Evolutionary conservation across 2,888 invertebrate genomes (phyloP), one percentile per base, ranked within the genome.

Genomic region (Limnephilus lunatus): DNA sequence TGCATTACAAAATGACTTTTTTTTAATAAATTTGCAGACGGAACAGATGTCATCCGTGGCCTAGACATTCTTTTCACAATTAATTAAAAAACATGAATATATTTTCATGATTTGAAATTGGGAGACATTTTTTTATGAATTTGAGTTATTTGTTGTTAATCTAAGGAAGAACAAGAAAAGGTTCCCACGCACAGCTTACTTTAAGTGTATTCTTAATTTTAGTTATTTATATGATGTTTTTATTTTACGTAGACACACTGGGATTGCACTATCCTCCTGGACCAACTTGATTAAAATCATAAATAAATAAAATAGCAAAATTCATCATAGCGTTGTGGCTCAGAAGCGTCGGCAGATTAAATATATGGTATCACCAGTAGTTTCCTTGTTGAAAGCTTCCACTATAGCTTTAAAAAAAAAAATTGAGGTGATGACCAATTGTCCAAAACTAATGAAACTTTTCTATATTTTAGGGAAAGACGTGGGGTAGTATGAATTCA

Each of bases 1-100:
- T 25, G 44, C 14, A 68, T 25, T 5, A 25, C 68, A 25, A 9
- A 68, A 68, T 68, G 25, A 1, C 9, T 4, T 9, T 15, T 83
- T 83, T 83, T 83, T 31, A 11, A 83, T 35, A 15, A 83, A 83
- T 83, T 19, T 83, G 83, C 83, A 31, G 83, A 83, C 83, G 35
- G 35, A 32, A 83, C 83, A 83, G 83, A 83, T 83, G 83, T 83
- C 35, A 25, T 35, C 19, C 35, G 83, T 83, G 35, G 19, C 83
- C 83, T 83, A 32, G 83, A 83, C 83, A 83, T 83, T 83, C 25
- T 19, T 25, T 35, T 11, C 83, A 83, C 5, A 39, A 83, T 83
- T 83, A 83, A 83, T 83, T 25, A 25, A 83, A n/a, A 83, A 83
- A 25, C 25, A 68, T 44, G 4, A 68, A 68, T 68, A 9, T n/a